phyloP scores from a whole-genome alignment of 2,797 vertebrate species.

The Cynopterus sphinx region DNA sequence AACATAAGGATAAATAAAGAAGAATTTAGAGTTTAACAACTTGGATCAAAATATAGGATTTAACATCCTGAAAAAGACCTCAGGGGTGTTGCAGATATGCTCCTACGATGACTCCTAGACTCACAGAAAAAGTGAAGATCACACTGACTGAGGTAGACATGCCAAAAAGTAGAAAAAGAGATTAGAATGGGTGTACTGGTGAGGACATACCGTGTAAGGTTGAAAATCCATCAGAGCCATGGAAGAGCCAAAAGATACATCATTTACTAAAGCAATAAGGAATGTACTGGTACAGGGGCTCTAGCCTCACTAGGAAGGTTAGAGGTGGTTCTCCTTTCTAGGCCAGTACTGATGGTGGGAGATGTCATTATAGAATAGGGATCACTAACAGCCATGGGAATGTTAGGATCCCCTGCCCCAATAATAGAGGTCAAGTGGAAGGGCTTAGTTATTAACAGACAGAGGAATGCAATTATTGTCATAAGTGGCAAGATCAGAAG shows the following conservation, averaged over 20 bases:
- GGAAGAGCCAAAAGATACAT: background rate
- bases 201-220: background rate
- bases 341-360: background rate
- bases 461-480: background rate
- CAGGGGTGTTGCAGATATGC: background rate
- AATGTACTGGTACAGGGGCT: background rate
- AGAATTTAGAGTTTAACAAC: background rate
- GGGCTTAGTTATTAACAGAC: background rate
- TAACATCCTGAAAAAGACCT: background rate
- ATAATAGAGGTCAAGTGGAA: background rate
- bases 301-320: no score
- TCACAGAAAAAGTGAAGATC: background rate
- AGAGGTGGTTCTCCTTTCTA: background rate
- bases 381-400: background rate
- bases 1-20: background rate
- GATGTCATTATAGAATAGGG: background rate
- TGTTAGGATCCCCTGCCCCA: background rate
- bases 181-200: background rate
- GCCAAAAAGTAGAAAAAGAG: background rate
- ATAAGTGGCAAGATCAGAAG: background rate
- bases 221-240: background rate
- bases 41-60: background rate
- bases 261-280: background rate
- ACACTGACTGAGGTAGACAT: background rate
- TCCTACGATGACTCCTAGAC: background rate